Evolutionary conservation across 1,140 invertebrate species (phyloP), one percentile per base, ranked within the genome.

Genomic region (Holotrichia oblita): DNA sequence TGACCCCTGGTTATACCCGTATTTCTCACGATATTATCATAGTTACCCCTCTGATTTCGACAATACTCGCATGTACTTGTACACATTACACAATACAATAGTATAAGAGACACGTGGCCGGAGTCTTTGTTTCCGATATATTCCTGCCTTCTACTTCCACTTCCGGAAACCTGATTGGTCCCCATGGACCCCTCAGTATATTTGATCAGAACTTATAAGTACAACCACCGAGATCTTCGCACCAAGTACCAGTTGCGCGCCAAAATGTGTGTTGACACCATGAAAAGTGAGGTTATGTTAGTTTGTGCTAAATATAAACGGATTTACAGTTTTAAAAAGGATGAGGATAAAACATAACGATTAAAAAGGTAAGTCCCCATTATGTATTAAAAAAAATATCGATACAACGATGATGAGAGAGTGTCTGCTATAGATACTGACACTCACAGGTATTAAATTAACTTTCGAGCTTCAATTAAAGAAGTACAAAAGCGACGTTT

Each of bases 131-230:
- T 55, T 55, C 48, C 48, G 48, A 55, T 55, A 55, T 55, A 4
- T 55, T 55, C 14, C 48, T 55, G 14, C 48, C 34, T 72, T 40
- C 22, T 55, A 72, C 64, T 72, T 72, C 64, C 64, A 20, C 64
- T 72, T 72, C 64, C 64, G 64, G 64, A 40, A 20, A 8, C 22
- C n/a, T 72, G 64, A 72, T 72, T 72, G 64, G 64, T 72, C 14
- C 20, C 24, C 0, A 7, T 12, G 12, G 64, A 72, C 48, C 48
- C 48, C 48, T n/a, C 48, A 20, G 17, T 1, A 34, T 34, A 55
- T 7, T 40, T 72, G 34, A 7, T 27, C 17, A 24, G 22, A 72
- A 27, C 4, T 72, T 72, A 72, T 72, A 72, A 72, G 34, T 72
- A 72, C 34, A 72, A 55, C 48, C 64, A n/a, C 64, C 22, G 10